phyloP scores from a whole-genome alignment of 2,797 vertebrate genomes.

The Alauda arvensis region DNA sequence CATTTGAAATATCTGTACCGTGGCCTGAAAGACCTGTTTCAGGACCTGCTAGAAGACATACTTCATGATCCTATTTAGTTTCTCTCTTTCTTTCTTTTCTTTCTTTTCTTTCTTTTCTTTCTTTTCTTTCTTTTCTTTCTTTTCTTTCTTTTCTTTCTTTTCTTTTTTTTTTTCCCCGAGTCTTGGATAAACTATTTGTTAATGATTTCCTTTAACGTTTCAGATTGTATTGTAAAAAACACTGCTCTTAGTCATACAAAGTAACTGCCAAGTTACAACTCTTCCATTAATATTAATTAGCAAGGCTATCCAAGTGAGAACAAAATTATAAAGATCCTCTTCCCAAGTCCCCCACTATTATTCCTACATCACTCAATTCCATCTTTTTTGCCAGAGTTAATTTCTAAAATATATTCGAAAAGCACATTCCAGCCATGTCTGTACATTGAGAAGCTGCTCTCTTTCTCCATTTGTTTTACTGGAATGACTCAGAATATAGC shows the following conservation, averaged over 20 bases:
- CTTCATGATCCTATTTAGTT: not conserved
- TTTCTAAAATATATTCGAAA: not conserved
- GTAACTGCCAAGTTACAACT: not conserved
- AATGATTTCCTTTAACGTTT: slow-evolving; percentile 7
- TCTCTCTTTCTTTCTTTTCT: not conserved
- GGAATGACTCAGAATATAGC: not conserved
- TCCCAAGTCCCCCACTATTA: not conserved
- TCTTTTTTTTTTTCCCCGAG: not conserved
- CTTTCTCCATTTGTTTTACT: not conserved
- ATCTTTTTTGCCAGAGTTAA: not conserved
- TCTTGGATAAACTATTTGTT: not conserved
- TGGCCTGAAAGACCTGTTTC: not conserved
- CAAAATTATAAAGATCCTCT: not conserved
- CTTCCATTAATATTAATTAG: not conserved
- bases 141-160: too few relatives aligned
- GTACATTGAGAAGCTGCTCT: not conserved
- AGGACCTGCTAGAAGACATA: not conserved
- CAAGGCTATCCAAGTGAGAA: not conserved
- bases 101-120: not conserved
- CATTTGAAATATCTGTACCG: slow-evolving; percentile 1
- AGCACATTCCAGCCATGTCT: not conserved
- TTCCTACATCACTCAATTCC: not conserved
- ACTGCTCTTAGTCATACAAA: not conserved
- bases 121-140: too few relatives aligned
- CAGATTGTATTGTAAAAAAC: not conserved